phyloP scores from a whole-genome alignment of 2,113 vertebrate species.

The Cnemophilus loriae region DNA sequence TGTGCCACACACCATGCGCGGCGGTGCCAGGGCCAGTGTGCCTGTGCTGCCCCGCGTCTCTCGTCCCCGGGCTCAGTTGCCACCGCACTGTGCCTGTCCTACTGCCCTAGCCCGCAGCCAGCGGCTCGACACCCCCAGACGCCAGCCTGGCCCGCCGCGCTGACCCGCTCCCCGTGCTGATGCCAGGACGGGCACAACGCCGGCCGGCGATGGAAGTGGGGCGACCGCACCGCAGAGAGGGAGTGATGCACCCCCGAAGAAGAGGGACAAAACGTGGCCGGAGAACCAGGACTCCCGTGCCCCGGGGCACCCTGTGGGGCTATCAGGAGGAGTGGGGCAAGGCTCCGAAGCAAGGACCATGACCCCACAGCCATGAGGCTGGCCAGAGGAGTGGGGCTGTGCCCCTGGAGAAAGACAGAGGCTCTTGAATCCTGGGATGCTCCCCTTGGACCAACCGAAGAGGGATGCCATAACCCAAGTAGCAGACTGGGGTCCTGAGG shows the following conservation, averaged over 20 bases:
- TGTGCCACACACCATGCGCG: fast-evolving
- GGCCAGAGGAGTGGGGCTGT: conserved; percentile 30
- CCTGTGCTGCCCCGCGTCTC: neutral
- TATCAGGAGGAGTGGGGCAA: neutral
- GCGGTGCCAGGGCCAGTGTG: neutral
- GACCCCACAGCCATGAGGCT: neutral
- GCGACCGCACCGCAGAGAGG: neutral
- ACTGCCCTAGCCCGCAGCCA: conserved; percentile 34
- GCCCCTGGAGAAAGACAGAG: neutral
- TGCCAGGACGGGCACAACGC: neutral
- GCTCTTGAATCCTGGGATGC: neutral
- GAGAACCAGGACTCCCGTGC: neutral
- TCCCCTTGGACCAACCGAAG: neutral
- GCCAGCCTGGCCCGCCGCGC: neutral
- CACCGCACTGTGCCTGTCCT: neutral
- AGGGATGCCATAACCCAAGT: neutral
- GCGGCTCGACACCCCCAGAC: conserved; percentile 11
- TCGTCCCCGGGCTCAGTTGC: neutral
- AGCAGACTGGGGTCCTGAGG: neutral
- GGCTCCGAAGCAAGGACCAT: neutral
- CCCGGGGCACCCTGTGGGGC: neutral
- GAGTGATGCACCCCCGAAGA: neutral
- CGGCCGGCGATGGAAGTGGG: conserved; percentile 11
- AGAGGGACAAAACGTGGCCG: neutral
- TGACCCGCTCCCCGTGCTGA: neutral